These are phyloP conservation scores for Druon quercuslanigerum DNA, from an alignment of 1,140 invertebrate species.

Conservation along the genomic window DNA sequence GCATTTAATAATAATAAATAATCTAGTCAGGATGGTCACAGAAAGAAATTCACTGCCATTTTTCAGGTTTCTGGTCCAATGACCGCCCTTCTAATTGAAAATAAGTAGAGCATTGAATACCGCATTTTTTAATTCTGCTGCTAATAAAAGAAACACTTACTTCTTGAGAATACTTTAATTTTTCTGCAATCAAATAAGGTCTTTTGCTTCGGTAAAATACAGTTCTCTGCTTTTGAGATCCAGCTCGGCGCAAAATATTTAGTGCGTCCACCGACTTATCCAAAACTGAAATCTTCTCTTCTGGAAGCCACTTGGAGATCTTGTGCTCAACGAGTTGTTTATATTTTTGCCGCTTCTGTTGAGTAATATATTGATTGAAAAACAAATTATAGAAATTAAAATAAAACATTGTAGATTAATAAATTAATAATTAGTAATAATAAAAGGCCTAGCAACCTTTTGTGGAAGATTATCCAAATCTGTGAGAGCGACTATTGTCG, in stretches of 20 bases:
- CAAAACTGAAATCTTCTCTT: slow-evolving; percentile 87
- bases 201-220: slow-evolving; percentile 86
- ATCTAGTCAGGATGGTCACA: slow-evolving; percentile 34
- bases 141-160: background rate
- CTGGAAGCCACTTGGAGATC: slow-evolving; percentile 86
- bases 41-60: no score
- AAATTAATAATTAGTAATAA: slow-evolving; percentile 6
- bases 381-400: background rate
- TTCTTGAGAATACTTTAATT: slow-evolving; percentile 78
- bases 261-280: slow-evolving; percentile 87
- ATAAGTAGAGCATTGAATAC: background rate
- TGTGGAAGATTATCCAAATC: slow-evolving; percentile 82
- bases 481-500: slow-evolving; percentile 85
- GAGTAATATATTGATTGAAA: slow-evolving; percentile 34
- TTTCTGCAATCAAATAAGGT: slow-evolving; percentile 88
- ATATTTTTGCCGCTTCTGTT: slow-evolving; percentile 81
- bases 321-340: slow-evolving; percentile 86
- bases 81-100: no score
- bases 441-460: slow-evolving; percentile 55
- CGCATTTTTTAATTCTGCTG: background rate
- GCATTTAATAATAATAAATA: slow-evolving; percentile 44
- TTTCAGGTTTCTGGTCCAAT: no score
- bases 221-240: slow-evolving; percentile 86
- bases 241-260: slow-evolving; percentile 86
- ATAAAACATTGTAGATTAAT: slow-evolving; percentile 22